These are phyloP conservation scores for Myanophis thanlyinensis DNA, from an alignment of 2,113 vertebrate genomes.

Conservation along the genomic window DNA sequence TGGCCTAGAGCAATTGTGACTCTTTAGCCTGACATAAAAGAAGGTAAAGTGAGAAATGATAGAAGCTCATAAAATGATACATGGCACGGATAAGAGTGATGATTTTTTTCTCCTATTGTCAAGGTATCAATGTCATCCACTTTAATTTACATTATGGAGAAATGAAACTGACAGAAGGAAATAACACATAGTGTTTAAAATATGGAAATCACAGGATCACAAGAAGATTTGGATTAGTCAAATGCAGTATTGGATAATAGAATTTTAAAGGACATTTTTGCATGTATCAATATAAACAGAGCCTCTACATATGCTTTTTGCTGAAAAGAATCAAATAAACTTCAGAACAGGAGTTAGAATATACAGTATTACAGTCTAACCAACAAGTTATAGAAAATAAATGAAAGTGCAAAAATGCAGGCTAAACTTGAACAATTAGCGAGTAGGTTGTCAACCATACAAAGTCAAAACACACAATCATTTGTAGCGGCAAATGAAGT, in stretches of 20 bases:
- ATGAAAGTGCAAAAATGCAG: neutral
- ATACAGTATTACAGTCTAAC: neutral
- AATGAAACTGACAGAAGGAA: neutral
- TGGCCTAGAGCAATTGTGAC: neutral
- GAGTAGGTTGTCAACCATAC: neutral
- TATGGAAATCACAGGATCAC: neutral
- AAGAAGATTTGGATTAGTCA: neutral
- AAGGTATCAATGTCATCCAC: neutral
- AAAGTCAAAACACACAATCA: neutral
- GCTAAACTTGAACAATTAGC: neutral
- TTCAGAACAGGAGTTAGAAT: neutral
- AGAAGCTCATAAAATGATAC: neutral
- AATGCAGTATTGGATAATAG: neutral
- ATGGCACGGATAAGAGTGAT: neutral
- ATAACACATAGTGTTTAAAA: neutral
- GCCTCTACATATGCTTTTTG: neutral
- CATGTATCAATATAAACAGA: neutral
- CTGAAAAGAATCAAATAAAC: neutral
- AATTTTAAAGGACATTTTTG: neutral
- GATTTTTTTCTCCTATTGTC: neutral
- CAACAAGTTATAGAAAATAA: neutral
- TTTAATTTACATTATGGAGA: neutral
- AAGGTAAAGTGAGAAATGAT: neutral
- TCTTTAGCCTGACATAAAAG: neutral
- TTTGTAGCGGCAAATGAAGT: neutral